phyloP scores from a whole-genome alignment of 2,113 vertebrate species.

The Malurus alboscapulatus region DNA sequence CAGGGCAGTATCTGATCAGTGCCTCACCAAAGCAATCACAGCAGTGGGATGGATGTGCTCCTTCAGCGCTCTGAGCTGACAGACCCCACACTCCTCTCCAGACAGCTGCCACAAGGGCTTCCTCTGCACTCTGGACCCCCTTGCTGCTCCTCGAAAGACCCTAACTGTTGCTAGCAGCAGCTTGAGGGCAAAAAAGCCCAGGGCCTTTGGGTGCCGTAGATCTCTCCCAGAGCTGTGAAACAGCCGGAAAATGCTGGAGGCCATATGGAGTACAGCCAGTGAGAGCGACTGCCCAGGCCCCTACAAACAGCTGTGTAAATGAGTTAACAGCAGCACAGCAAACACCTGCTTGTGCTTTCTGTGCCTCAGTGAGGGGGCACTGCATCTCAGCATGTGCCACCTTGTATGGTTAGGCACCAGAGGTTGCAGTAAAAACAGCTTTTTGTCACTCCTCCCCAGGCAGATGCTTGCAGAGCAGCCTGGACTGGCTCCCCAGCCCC shows the following conservation, averaged over 20 bases:
- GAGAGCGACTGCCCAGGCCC: background rate
- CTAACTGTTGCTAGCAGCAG: background rate
- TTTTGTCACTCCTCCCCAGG: background rate
- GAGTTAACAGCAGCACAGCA: background rate
- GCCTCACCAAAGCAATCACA: rapidly evolving
- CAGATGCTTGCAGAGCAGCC: background rate
- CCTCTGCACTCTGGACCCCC: background rate
- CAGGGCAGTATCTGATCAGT: background rate
- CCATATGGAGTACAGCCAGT: background rate
- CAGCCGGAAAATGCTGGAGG: background rate
- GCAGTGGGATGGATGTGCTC: background rate
- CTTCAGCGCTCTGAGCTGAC: rapidly evolving
- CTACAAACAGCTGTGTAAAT: background rate
- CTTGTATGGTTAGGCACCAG: background rate
- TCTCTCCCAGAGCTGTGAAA: background rate
- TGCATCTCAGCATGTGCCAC: background rate
- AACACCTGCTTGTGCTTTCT: background rate
- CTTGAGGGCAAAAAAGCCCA: background rate
- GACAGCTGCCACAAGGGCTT: background rate
- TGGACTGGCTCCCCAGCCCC: background rate
- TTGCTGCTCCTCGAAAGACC: background rate
- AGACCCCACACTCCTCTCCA: background rate
- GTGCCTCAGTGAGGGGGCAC: background rate
- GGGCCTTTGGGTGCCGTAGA: background rate
- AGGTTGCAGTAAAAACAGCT: background rate